Evolutionary conservation across 2,888 invertebrate species (phyloP).

Genomic region (Itoplectis maculator): DNA sequence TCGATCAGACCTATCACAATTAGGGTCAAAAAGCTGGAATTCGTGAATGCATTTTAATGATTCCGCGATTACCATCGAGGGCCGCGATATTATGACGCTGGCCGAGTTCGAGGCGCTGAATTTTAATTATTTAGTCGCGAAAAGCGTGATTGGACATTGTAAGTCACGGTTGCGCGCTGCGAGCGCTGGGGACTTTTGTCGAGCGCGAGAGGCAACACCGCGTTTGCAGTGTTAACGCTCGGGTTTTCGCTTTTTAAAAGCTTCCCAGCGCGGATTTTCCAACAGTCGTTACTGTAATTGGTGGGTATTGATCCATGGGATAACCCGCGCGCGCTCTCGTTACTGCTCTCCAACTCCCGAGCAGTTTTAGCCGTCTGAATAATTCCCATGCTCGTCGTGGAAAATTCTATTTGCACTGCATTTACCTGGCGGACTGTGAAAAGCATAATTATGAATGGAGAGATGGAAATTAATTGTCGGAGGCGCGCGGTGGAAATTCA

Average conservation of each 20-base stretch:
- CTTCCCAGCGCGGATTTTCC: neutral
- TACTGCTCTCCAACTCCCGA: neutral
- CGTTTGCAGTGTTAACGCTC: neutral
- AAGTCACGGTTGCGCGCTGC: neutral
- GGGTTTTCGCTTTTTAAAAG: constrained; percentile 3
- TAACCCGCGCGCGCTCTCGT: neutral
- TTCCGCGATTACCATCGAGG: neutral
- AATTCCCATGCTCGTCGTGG: neutral
- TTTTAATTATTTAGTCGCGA: neutral
- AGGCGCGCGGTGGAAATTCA: neutral
- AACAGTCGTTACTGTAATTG: neutral
- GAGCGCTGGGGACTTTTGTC: neutral
- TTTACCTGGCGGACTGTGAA: constrained; percentile 10
- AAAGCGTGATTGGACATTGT: neutral
- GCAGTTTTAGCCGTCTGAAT: constrained; percentile 8
- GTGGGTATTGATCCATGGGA: constrained; percentile 3
- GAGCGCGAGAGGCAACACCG: neutral
- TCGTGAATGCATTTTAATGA: neutral
- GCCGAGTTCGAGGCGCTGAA: neutral
- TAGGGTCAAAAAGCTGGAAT: neutral
- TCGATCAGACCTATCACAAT: no score
- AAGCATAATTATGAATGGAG: constrained; percentile 2
- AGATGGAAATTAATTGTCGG: constrained; percentile 14
- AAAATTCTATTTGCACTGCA: constrained; percentile 22
- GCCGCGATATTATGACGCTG: neutral